These are phyloP conservation scores for Brenthis ino DNA, from an alignment of 2,888 invertebrate genomes.

Conservation along the genomic window DNA sequence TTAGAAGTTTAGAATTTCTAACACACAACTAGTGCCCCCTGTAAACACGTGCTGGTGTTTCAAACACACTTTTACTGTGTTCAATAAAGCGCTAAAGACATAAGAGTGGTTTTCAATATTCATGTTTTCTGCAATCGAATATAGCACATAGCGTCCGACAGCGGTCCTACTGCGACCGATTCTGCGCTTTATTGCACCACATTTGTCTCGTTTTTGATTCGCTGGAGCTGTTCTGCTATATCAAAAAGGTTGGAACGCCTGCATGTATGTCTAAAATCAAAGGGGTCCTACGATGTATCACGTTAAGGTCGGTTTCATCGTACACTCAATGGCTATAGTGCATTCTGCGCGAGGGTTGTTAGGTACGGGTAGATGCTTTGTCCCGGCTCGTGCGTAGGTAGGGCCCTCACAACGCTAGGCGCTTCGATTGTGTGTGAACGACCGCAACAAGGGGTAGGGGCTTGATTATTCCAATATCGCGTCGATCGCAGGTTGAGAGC, in stretches of 20 bases:
- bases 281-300: constrained; percentile 34
- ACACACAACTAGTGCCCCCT: constrained; percentile 60
- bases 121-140: constrained; percentile 63
- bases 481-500: constrained; percentile 71
- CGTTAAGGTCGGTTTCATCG: constrained; percentile 48
- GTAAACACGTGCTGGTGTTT: constrained; percentile 72
- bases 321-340: constrained; percentile 49
- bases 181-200: constrained; percentile 59
- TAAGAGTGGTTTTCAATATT: constrained; percentile 78
- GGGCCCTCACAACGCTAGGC: constrained; percentile 62
- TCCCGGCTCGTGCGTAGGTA: constrained; percentile 73
- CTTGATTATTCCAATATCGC: constrained; percentile 74
- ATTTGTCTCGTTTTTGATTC: constrained; percentile 57
- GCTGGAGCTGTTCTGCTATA: constrained; percentile 45
- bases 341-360: constrained; percentile 54
- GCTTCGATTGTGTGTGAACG: constrained; percentile 79
- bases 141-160: constrained; percentile 69
- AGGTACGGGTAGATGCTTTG: constrained; percentile 73
- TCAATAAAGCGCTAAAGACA: constrained; percentile 64
- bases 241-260: constrained; percentile 57
- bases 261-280: constrained; percentile 44
- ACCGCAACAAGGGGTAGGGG: constrained; percentile 75
- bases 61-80: constrained; percentile 47
- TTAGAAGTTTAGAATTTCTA: constrained; percentile 55
- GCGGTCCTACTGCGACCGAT: constrained; percentile 49